phyloP scores from a whole-genome alignment of 1,140 invertebrate genomes.

The Eubasilissa regina region DNA sequence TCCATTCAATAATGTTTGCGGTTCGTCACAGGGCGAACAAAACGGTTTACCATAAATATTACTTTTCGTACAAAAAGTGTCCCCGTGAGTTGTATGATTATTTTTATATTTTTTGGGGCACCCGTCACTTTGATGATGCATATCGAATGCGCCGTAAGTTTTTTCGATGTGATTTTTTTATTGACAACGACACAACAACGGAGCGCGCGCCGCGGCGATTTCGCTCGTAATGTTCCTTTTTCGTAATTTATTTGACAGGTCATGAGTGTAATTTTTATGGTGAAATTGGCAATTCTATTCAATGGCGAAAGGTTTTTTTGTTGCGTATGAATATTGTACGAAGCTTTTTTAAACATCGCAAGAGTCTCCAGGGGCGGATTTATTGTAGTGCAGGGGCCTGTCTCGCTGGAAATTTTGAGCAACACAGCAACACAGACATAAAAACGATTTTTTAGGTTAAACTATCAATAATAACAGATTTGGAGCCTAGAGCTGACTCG shows the following conservation, averaged over 20 bases:
- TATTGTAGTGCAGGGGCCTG: too few relatives aligned
- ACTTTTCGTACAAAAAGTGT: slow-evolving; percentile 50
- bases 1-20: slow-evolving; percentile 38
- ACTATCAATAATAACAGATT: too few relatives aligned
- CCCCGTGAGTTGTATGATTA: slow-evolving; percentile 20
- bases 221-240: slow-evolving; percentile 38
- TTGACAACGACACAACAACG: slow-evolving; percentile 35
- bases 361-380: too few relatives aligned
- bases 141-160: slow-evolving; percentile 49
- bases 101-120: slow-evolving; percentile 53
- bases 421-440: too few relatives aligned
- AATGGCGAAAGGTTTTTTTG: not conserved
- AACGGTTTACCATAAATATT: slow-evolving; percentile 55
- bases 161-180: slow-evolving; percentile 42
- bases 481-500: too few relatives aligned
- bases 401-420: too few relatives aligned
- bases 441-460: too few relatives aligned
- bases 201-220: slow-evolving; percentile 15
- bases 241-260: slow-evolving; percentile 39
- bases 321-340: not conserved
- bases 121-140: slow-evolving; percentile 57
- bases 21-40: slow-evolving; percentile 32
- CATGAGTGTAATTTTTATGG: slow-evolving; percentile 31
- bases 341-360: not conserved
- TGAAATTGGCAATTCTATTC: slow-evolving; percentile 21